phyloP scores from a whole-genome alignment of 2,797 vertebrate genomes.

The Periparus ater region DNA sequence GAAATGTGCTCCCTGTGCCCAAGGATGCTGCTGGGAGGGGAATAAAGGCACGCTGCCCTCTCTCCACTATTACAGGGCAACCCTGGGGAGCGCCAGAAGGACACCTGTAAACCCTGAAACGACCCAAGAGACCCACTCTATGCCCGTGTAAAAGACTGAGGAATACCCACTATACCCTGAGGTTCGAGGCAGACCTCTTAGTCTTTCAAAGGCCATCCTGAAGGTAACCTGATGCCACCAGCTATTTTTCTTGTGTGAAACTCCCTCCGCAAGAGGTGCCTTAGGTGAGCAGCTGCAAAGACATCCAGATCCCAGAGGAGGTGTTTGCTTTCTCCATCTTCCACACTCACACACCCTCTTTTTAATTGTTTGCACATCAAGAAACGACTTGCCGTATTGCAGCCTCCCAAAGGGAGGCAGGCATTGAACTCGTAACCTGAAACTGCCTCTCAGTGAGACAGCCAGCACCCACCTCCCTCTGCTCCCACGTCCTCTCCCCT shows the following conservation, averaged over 20 bases:
- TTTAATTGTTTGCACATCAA: slow-evolving; percentile 57
- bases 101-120: not conserved
- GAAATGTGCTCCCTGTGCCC: not conserved
- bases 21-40: not conserved
- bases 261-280: not conserved
- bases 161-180: not conserved
- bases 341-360: slow-evolving; percentile 12
- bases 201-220: not conserved
- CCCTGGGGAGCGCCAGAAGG: not conserved
- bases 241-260: slow-evolving; percentile 22
- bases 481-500: not conserved
- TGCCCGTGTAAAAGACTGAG: not conserved
- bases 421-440: slow-evolving; percentile 39
- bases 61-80: not conserved
- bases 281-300: slow-evolving; percentile 39
- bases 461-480: not conserved
- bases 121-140: not conserved
- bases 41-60: not conserved
- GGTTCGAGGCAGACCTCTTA: not conserved
- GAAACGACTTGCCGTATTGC: slow-evolving; percentile 33
- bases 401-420: slow-evolving; percentile 25
- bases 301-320: slow-evolving; percentile 9
- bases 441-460: slow-evolving; percentile 50
- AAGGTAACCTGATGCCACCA: not conserved
- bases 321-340: slow-evolving; percentile 45